Conservation (phyloP, 2,113 vertebrate species). For the Oncorhynchus tshawytscha region DNA sequence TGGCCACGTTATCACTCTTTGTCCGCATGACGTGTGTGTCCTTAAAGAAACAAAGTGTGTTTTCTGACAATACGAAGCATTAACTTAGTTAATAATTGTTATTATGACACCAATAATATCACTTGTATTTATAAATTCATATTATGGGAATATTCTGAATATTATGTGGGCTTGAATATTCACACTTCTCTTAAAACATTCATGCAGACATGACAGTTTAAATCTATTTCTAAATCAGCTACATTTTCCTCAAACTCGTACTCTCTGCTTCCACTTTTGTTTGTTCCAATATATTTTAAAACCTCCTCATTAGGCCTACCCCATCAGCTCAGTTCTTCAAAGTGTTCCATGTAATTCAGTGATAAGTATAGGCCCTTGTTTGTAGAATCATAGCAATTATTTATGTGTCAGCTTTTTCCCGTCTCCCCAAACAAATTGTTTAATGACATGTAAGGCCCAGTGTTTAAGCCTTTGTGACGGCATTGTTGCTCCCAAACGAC, state of each 20-base stretch:
- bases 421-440: constrained; percentile 54
- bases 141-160: too few relatives aligned
- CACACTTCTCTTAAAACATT: too few relatives aligned
- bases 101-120: too few relatives aligned
- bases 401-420: constrained; percentile 43
- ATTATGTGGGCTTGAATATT: too few relatives aligned
- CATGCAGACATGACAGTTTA: not conserved
- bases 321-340: constrained; percentile 28
- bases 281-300: not conserved
- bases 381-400: constrained; percentile 56
- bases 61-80: too few relatives aligned
- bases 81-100: too few relatives aligned
- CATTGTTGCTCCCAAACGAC: constrained; percentile 61
- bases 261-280: not conserved
- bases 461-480: constrained; percentile 66
- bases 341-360: constrained; percentile 53
- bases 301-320: constrained; percentile 44
- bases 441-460: constrained; percentile 64
- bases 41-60: too few relatives aligned
- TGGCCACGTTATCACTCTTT: too few relatives aligned
- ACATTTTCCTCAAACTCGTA: not conserved
- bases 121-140: too few relatives aligned
- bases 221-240: not conserved
- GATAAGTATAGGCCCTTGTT: constrained; percentile 57
- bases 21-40: too few relatives aligned